Evolutionary conservation across 2,888 invertebrate genomes (phyloP), one percentile per base, ranked within the genome.

Genomic region (Exephanes ischioxanthus): DNA sequence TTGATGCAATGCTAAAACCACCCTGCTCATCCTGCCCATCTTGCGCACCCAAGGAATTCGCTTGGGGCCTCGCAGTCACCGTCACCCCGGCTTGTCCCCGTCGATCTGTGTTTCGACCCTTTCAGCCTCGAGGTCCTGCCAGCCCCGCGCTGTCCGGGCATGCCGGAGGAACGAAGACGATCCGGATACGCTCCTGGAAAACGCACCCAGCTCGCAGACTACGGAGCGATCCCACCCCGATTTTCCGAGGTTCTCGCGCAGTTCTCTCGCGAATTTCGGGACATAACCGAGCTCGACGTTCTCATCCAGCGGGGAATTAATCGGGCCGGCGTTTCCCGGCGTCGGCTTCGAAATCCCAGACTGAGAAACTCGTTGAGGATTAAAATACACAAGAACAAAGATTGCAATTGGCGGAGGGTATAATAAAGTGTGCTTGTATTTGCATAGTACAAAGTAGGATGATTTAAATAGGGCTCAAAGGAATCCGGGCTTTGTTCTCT

Each of bases 221-320:
- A 70, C 11, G 66, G 37, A 76, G 41, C 75, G 75, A 58, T 51
- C 70, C 45, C 11, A 48, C 45, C 67, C 6, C 63, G 19, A 41
- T 66, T 45, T 51, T 45, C 37, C 45, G 63, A 71, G 58, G 63
- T 45, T 45, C 48, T 33, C 82, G 45, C 77, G 37, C n/a, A n/a
- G n/a, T n/a, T n/a, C n/a, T 45, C 48, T 33, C 82, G 45, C 77
- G 37, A 9, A 9, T 85, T 85, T 78, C 75, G 78, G 78, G 68
- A 75, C 75, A 78, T 53, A 78, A 81, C 70, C 81, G 75, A 79
- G 75, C 81, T 63, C 68, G 26, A 68, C 33, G 85, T 79, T 85
- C 81, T 85, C 81, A 82, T 85, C 85, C 81, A 85, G 45, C 55
- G 81, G 85, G 85, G 85, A 81, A 85, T 85, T 82, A 81, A 85